Evolutionary conservation across 2,888 invertebrate genomes (phyloP), one percentile per base, ranked within the genome.

Genomic region (Cephus nigrinus): DNA sequence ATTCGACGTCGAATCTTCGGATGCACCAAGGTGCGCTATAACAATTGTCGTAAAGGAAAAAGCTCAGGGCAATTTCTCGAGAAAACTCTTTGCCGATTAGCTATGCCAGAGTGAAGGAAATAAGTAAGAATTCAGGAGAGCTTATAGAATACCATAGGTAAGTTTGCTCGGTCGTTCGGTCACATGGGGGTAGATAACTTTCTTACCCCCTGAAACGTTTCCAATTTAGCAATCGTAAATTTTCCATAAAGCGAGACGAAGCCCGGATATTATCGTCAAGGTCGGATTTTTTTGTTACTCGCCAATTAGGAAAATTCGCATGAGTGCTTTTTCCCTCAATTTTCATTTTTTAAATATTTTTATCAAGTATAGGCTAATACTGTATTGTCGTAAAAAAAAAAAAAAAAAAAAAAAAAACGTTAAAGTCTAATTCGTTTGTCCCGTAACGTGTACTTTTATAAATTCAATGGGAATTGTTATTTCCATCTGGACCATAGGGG

Each of bases 11-110:
- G 31, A 33, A 71, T 31, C 71, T 31, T 71, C 71, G 32, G 74
- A 36, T 34, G 30, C 32, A 32, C 31, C 30, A 36, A 12, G 74
- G 76, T 35, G 79, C 75, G 78, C 76, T 83, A 55, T 55, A 84
- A 84, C 83, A 82, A 84, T 86, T 84, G 84, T 80, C 84, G 80
- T 83, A 81, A 84, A 87, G 81, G 79, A 73, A 33, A 69, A 34
- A 69, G 80, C 82, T 79, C 80, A 74, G 78, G 78, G 82, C 82
- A 81, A 84, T 85, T 84, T 82, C 82, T 81, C 81, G 82, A 80
- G 74, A 35, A 35, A 35, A 35, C 74, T 31, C 30, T 74, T 34
- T 34, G 33, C 74, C 74, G 78, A 80, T 82, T 82, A 82, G 80
- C 77, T 76, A 76, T 82, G 79, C 76, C 78, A 32, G 55, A 55